These are phyloP conservation scores for Trachelus troglodyta DNA, from an alignment of 2,888 invertebrate genomes.

Conservation along the genomic window DNA sequence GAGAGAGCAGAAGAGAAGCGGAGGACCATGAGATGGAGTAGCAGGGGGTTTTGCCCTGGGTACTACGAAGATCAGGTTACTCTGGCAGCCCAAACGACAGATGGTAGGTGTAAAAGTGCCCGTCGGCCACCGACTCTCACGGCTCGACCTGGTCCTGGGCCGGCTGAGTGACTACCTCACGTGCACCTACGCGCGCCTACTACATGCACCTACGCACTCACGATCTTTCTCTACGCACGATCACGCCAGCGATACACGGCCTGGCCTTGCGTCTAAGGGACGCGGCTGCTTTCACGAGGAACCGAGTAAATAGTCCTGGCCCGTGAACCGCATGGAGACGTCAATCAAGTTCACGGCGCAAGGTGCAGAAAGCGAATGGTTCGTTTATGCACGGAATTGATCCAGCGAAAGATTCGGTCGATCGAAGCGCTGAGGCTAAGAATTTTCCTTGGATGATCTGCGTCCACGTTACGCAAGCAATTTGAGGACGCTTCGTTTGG, in stretches of 20 bases:
- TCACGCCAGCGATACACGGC: slow-evolving; percentile 20
- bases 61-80: slow-evolving; percentile 57
- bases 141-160: slow-evolving; percentile 29
- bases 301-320: not conserved
- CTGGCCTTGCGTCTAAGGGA: not conserved
- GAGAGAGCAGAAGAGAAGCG: not conserved
- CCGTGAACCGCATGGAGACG: not conserved
- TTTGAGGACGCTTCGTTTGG: not conserved
- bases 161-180: not conserved
- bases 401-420: not conserved
- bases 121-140: slow-evolving; percentile 42
- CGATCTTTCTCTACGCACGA: slow-evolving; percentile 21
- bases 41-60: slow-evolving; percentile 42
- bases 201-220: not conserved
- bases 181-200: not conserved
- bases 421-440: not conserved
- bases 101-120: slow-evolving; percentile 60
- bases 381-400: not conserved
- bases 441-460: not conserved
- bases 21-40: slow-evolving; percentile 13
- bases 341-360: not conserved
- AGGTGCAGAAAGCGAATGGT: not conserved
- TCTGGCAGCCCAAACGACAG: slow-evolving; percentile 51
- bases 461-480: not conserved
- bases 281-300: not conserved